These are phyloP conservation scores for Hippocampus barbouri DNA, from an alignment of 2,113 vertebrate species.

Conservation along the genomic window DNA sequence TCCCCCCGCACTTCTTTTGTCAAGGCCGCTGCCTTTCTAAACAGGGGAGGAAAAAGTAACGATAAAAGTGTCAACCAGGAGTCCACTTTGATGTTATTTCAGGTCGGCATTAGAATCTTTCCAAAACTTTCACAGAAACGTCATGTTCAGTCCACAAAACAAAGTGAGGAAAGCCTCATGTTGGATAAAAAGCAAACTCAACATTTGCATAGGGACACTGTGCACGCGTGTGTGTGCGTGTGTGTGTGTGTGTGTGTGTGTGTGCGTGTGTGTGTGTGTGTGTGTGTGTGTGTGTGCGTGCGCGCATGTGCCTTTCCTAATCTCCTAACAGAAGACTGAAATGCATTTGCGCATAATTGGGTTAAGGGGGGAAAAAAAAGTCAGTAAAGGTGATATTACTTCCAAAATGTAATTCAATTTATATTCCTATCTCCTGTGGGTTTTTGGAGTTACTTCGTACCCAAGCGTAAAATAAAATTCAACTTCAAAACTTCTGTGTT, in stretches of 20 bases:
- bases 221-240: too few species aligned
- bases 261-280: too few species aligned
- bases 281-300: too few species aligned
- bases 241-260: too few species aligned
- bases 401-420: too few species aligned
- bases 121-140: background rate
- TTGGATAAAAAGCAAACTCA: background rate
- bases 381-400: too few species aligned
- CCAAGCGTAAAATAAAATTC: too few species aligned
- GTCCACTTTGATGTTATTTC: conserved; percentile 47
- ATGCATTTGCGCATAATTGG: too few species aligned
- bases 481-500: too few species aligned
- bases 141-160: background rate
- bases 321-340: background rate
- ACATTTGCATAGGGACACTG: background rate
- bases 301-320: background rate
- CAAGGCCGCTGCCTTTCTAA: conserved; percentile 59
- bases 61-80: conserved; percentile 39
- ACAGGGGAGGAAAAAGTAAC: conserved; percentile 44
- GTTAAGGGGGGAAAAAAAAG: too few species aligned
- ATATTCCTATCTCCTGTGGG: too few species aligned
- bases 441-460: too few species aligned
- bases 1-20: conserved; percentile 14
- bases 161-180: background rate
- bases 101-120: conserved; percentile 11